A percentile compares a stretch with the other conserved stretches of the same genome.
These are phyloP conservation scores for Chaetorhynchus papuensis DNA, from an alignment of 2,113 vertebrate genomes.

Conservation along the genomic window DNA sequence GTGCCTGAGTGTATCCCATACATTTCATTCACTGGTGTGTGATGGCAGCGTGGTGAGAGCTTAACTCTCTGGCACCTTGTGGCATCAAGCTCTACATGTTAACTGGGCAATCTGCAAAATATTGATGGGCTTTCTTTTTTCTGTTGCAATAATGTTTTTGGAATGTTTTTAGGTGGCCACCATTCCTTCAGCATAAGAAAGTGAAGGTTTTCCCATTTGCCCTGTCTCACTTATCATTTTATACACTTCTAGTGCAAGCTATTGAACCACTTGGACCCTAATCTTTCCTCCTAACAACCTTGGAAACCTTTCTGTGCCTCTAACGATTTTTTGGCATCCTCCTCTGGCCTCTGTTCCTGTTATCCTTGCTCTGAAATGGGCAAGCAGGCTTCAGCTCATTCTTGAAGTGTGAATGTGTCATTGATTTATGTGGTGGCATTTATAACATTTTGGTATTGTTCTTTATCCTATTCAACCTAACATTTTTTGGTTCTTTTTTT, in stretches of 20 bases:
- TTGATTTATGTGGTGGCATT: constrained; percentile 58
- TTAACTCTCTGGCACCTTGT: background rate
- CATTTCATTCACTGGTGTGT: background rate
- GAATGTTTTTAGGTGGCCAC: background rate
- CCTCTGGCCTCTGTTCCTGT: background rate
- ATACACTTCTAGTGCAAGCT: background rate
- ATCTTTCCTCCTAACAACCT: background rate
- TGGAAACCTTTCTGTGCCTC: constrained; percentile 26
- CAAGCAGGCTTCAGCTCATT: background rate
- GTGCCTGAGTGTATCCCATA: rapidly evolving
- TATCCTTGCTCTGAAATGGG: background rate
- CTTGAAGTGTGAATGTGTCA: constrained; percentile 22
- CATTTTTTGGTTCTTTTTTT: background rate
- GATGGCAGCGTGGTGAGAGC: background rate
- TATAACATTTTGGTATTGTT: constrained; percentile 48
- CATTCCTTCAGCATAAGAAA: background rate
- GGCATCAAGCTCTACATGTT: background rate
- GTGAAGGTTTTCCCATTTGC: background rate
- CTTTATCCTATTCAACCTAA: constrained; percentile 34
- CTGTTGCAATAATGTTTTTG: background rate
- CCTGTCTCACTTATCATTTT: background rate
- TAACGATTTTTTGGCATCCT: background rate
- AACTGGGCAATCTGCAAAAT: background rate
- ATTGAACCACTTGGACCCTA: background rate
- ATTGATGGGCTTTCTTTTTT: background rate